A percentile compares a stretch with the other conserved stretches of the same genome.
Evolutionary conservation across 2,888 invertebrate species (phyloP).

Genomic region (Balanococcus diminutus): DNA sequence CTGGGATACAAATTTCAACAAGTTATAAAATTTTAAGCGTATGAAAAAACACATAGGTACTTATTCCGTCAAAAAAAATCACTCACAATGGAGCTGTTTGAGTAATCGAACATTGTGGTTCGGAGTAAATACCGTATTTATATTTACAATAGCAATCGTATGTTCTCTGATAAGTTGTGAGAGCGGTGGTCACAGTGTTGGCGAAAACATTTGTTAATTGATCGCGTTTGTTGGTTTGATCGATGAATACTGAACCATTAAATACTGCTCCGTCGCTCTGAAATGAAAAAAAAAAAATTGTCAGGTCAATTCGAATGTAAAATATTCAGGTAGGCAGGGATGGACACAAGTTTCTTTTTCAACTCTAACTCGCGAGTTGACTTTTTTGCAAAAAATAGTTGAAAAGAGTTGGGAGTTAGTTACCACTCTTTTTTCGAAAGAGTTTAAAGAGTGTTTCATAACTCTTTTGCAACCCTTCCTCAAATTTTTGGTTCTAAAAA

Average conservation of each 20-base stretch:
- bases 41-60: neutral
- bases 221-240: neutral
- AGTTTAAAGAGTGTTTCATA: no score
- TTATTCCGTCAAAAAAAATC: neutral
- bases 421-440: no score
- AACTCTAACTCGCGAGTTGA: no score
- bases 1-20: neutral
- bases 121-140: conserved; percentile 47
- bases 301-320: neutral
- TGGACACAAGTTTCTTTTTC: no score
- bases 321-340: neutral
- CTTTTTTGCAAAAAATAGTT: no score
- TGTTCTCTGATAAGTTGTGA: neutral
- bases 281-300: neutral
- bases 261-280: conserved; percentile 47
- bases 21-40: neutral
- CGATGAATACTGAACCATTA: conserved; percentile 49
- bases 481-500: no score
- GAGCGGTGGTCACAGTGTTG: neutral
- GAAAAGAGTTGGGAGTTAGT: no score
- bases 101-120: neutral
- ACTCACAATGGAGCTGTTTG: neutral
- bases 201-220: conserved; percentile 41
- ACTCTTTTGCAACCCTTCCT: no score
- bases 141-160: conserved; percentile 45